Percentiles rank a stretch among this genome's conserved stretches.
These are phyloP conservation scores for Ictidomys tridecemlineatus DNA, from an alignment of 2,113 vertebrate genomes.

Conservation along the genomic window DNA sequence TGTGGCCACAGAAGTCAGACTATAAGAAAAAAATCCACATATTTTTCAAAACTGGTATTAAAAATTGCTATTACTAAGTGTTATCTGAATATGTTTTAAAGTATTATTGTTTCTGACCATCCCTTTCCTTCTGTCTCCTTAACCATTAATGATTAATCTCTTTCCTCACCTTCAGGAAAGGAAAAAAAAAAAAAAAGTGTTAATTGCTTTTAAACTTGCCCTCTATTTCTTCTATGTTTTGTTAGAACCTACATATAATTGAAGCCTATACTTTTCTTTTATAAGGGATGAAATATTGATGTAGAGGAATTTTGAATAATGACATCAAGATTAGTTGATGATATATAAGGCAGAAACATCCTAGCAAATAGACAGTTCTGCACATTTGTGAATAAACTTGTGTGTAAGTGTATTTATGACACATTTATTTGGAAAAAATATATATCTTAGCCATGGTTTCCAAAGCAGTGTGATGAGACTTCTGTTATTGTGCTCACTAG, in stretches of 20 bases:
- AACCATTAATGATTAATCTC: neutral
- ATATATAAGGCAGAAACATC: neutral
- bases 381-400: neutral
- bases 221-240: neutral
- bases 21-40: neutral
- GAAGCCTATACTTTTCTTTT: neutral
- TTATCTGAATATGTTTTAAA: neutral
- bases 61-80: neutral
- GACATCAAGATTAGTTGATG: neutral
- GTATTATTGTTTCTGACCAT: neutral
- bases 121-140: neutral
- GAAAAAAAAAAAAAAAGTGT: neutral
- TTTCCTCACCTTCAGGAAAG: neutral
- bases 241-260: neutral
- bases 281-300: neutral
- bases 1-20: neutral
- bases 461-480: neutral
- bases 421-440: neutral
- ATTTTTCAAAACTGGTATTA: neutral
- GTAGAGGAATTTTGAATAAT: neutral
- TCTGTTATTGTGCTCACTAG: neutral
- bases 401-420: neutral
- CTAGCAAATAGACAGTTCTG: neutral
- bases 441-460: neutral
- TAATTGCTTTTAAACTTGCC: conserved; percentile 23